These are phyloP conservation scores for Bombus cullumanus DNA, from an alignment of 1,140 invertebrate species.

Conservation along the genomic window DNA sequence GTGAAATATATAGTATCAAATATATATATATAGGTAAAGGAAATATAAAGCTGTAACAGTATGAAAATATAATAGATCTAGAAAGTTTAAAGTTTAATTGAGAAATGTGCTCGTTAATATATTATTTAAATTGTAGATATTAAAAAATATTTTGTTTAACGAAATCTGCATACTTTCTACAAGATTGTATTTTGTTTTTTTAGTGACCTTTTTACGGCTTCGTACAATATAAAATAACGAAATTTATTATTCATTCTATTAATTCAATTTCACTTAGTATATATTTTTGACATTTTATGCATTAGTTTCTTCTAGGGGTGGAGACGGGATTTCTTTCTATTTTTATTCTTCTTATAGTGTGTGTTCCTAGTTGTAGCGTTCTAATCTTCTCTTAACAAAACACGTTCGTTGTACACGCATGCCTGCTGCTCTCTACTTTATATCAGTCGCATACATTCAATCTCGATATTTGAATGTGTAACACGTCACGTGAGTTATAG, in stretches of 20 bases:
- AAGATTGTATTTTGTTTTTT: constrained; percentile 18
- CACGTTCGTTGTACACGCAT: constrained; percentile 72
- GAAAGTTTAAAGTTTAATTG: no score
- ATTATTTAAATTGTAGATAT: no score
- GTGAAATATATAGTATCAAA: no score
- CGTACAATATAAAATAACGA: not conserved
- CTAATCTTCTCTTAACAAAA: constrained; percentile 67
- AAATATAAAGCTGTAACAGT: no score
- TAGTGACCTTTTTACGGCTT: constrained; percentile 29
- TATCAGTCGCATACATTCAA: constrained; percentile 46
- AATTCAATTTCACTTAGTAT: not conserved
- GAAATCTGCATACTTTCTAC: constrained; percentile 29
- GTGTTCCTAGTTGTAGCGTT: constrained; percentile 70
- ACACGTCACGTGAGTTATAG: constrained; percentile 39
- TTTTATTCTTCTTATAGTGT: constrained; percentile 64
- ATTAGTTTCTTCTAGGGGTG: not conserved
- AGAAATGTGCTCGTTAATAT: no score
- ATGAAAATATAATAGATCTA: no score
- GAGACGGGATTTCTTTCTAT: constrained; percentile 35
- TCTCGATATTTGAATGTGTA: constrained; percentile 23
- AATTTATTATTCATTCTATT: not conserved
- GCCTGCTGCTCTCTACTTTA: constrained; percentile 71
- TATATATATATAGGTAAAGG: no score
- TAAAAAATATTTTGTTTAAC: not conserved
- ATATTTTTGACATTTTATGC: constrained; percentile 9